A percentile compares a stretch with the other conserved stretches of the same genome.
Evolutionary conservation across 2,797 vertebrate species (phyloP).

Genomic region (Steatocranus sp.): DNA sequence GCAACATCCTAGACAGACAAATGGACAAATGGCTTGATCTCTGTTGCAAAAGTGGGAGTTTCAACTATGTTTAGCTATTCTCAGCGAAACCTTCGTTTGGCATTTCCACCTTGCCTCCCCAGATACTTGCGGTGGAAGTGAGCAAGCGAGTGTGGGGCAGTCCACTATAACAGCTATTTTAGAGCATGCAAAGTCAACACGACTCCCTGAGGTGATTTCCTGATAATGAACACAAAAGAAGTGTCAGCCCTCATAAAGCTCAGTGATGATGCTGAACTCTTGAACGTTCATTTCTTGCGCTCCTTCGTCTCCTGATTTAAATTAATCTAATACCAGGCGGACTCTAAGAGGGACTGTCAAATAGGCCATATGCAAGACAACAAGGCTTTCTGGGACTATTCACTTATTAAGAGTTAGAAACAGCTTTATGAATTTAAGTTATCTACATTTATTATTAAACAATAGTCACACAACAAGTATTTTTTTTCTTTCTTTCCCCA

Average conservation of each 20-base stretch:
- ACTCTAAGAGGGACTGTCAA: conserved; percentile 63
- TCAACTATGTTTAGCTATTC: conserved; percentile 46
- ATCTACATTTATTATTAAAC: background rate
- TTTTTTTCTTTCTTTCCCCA: conserved; percentile 32
- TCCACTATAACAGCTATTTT: conserved; percentile 72
- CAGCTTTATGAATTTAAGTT: background rate
- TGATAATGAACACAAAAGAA: conserved; percentile 82
- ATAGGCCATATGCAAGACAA: conserved; percentile 58
- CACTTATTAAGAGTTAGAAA: conserved; percentile 40
- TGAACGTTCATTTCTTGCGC: conserved; percentile 33
- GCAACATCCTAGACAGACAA: background rate
- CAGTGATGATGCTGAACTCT: conserved; percentile 70
- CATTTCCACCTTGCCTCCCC: conserved; percentile 59
- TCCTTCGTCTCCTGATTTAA: conserved; percentile 64
- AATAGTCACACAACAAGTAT: background rate
- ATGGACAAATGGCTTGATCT: conserved; percentile 38
- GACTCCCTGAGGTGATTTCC: conserved; percentile 74
- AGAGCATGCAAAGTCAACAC: conserved; percentile 74
- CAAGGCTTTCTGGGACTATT: conserved; percentile 41
- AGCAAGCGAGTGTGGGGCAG: conserved; percentile 38
- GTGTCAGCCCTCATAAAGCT: conserved; percentile 75
- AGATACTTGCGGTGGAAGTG: conserved; percentile 41
- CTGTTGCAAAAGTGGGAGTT: conserved; percentile 32
- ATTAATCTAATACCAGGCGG: conserved; percentile 74
- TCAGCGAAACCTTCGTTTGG: conserved; percentile 34